Evolutionary conservation across 1,140 invertebrate genomes (phyloP), one percentile per base, ranked within the genome.

Genomic region (Euglossa dilemma): DNA sequence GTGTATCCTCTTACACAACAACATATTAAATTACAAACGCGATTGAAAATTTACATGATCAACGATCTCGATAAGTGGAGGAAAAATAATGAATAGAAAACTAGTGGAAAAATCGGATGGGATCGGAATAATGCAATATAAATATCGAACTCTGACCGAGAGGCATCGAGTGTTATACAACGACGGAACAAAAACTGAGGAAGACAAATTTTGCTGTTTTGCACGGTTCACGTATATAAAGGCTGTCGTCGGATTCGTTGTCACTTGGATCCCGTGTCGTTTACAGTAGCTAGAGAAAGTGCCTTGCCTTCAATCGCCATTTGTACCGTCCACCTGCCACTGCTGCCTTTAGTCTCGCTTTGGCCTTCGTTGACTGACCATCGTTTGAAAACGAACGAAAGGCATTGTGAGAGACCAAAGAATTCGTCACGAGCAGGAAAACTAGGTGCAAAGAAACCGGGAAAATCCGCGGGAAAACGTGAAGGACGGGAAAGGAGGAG

Each of bases 221-320:
- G 50, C 0, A 4, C 25, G 7, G 0, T 6, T 57, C 9, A 0
- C 25, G 0, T 14, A 25, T 16, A 2, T 67, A 36, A 57, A 36
- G 20, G 20, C 0, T 18, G 6, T 67, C 61, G 4, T 36, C 54
- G 20, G 12, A 82, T 69, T 45, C 28, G 4, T 47, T 56, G 45
- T 63, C 12, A 52, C 0, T 52, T 14, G 47, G 0, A 18, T 63
- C 9, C 6, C 4, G 9, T 28, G 25, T 47, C 0, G 9, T n/a
- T 11, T 73, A 16, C 18, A 50, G 8, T 7, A 16, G 18, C 18
- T 11, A 74, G 90, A 92, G 91, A 92, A 92, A 92, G 91, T 90
- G 57, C 56, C 74, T 86, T 74, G 70, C 86, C 85, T 91, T 87
- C 87, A 76, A 56, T 61, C 36, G 59, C 28, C 54, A 81, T 84